Evolutionary conservation across 2,797 vertebrate genomes (phyloP), one percentile per base, ranked within the genome.

Genomic region (Graptemys geographica): DNA sequence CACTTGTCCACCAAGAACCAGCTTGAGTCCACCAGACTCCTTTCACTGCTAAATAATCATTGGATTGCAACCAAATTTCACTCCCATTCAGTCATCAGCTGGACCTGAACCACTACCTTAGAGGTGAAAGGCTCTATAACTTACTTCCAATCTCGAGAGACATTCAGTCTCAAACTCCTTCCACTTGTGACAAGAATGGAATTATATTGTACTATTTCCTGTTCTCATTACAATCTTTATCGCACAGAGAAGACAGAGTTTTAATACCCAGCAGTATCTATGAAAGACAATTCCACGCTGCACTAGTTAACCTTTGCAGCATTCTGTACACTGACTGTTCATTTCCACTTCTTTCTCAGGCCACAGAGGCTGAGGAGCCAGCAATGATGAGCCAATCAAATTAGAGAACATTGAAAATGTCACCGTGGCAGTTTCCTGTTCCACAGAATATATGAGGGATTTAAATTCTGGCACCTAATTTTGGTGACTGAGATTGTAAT

Each of bases 31-130:
- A 37, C 33, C 52, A 89, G 84, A 83, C 8, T 91, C 15, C 15
- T 92, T 89, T 81, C 69, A 52, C 1, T 44, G 81, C 79, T 44
- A 59, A 96, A 83, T 49, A 86, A 82, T 81, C 65, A 81, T 1
- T 88, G 81, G 59, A 87, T 91, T 95, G 97, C 92, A 90, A 79
- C 86, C 83, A 83, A 91, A 86, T 41, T 79, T 94, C 27, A 76
- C 11, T 96, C n/a, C 25, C 59, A 37, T 19, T 86, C 52, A 49
- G 11, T 62, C 55, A 65, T 84, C 56, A 76, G 27, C 5, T 87
- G 81, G 52, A 88, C 87, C 85, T 90, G 74, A 94, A 84, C 21
- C 55, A 86, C 19, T 4, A 89, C 95, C 57, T 23, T 91, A 87
- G 41, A 92, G 5, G 51, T 88, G 8, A 47, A 87, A 91, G 44